Evolutionary conservation across 2,113 vertebrate genomes (phyloP).

Genomic region (Tachysurus fulvidraco): DNA sequence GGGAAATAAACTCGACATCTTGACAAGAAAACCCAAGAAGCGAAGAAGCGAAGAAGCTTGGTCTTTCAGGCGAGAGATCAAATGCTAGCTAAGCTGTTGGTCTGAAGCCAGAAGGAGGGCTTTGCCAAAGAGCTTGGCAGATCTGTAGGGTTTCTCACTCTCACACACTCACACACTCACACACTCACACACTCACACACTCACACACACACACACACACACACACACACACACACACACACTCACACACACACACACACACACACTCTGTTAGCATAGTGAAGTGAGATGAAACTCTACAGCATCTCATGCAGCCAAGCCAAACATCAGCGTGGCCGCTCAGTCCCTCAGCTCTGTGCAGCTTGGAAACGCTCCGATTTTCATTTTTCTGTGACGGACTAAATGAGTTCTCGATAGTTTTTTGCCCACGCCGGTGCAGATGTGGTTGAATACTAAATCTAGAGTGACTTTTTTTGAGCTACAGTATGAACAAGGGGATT

Average conservation of each 20-base stretch:
- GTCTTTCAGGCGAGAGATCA: slow-evolving; percentile 10
- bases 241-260: background rate
- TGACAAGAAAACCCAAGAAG: background rate
- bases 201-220: background rate
- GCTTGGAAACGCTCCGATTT: background rate
- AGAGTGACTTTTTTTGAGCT: background rate
- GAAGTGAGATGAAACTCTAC: background rate
- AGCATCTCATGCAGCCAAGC: background rate
- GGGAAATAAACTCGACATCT: background rate
- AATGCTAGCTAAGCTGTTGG: slow-evolving; percentile 14
- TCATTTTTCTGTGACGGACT: background rate
- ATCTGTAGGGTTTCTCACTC: background rate
- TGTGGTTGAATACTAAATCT: background rate
- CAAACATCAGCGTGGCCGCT: background rate
- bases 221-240: background rate
- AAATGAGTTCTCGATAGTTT: too few species aligned
- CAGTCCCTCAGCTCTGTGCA: background rate
- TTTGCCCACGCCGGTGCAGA: too few species aligned
- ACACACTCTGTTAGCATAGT: background rate
- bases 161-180: background rate
- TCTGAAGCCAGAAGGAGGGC: background rate
- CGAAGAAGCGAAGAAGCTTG: background rate
- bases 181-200: background rate
- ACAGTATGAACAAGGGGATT: background rate
- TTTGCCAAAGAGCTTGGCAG: slow-evolving; percentile 24